Base-by-base conservation (phyloP, 2,888 invertebrate genomes). In the Acanthoscelides obtectus region DNA sequence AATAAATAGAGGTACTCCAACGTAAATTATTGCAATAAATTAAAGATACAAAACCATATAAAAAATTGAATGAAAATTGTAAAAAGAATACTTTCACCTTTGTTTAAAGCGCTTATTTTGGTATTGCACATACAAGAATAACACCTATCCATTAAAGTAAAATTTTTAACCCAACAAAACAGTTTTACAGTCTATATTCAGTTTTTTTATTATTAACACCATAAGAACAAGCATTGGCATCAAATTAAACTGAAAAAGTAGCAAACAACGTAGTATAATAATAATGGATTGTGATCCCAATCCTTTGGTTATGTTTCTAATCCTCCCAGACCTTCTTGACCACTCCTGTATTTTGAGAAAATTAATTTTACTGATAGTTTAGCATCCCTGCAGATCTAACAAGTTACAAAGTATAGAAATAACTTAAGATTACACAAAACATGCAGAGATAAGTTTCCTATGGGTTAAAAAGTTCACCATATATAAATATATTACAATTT, bases 401-500 rank as follows among this genome's bases (percentile, higher is more conserved):
- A n/a, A n/a, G n/a, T n/a, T n/a, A n/a, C n/a, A n/a, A n/a, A n/a
- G n/a, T n/a, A n/a, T n/a, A n/a, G n/a, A n/a, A n/a, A n/a, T n/a
- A n/a, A n/a, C n/a, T n/a, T n/a, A n/a, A n/a, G 3, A 25, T 25
- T 8, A 25, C 8, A 25, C 25, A 25, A 25, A 8, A 25, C 8
- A 17, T 45, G 17, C 12, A 3, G 5, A 45, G 45, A 45, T 1
- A 45, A 45, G 12, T 45, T 3, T 25, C 25, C 8, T 1, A 12
- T 45, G 45, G 12, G 45, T 45, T 6, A 45, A 45, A 45, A 45
- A 45, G 6, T 45, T 45, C 45, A 45, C 45, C 17, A 25, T 25
- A 45, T 12, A 1, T 45, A 12, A 12, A 45, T 66, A 72, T 64
- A 45, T 67, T 72, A 72, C 69, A 72, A 64, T 68, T 73, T 69